Evolutionary conservation across 2,888 invertebrate species (phyloP).

Genomic region (Cerceris ruficornis): DNA sequence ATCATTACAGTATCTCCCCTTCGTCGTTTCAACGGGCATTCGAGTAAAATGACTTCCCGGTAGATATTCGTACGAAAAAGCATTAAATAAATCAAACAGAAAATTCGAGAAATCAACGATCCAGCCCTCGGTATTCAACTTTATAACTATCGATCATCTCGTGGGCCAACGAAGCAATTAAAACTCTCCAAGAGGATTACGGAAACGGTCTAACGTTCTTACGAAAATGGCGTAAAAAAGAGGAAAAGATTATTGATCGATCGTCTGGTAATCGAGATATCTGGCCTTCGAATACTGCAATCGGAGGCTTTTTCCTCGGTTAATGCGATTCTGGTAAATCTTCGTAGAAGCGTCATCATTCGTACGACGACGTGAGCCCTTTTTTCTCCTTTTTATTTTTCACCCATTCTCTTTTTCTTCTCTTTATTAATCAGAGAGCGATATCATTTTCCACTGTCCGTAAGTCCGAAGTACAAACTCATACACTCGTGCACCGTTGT

Average conservation of each 20-base stretch:
- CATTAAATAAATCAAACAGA: background rate
- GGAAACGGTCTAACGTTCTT: background rate
- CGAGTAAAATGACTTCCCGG: too few species aligned
- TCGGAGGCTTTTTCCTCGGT: slow-evolving; percentile 30
- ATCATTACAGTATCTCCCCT: too few species aligned
- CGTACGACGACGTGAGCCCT: slow-evolving; percentile 39
- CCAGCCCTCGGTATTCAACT: background rate
- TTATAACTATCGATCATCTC: background rate
- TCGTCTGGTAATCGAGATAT: slow-evolving; percentile 16
- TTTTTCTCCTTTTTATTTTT: slow-evolving; percentile 31
- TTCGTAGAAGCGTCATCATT: slow-evolving; percentile 45
- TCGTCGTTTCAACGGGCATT: too few species aligned
- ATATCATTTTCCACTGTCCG: slow-evolving; percentile 26
- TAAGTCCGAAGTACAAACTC: slow-evolving; percentile 6
- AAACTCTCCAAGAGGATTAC: slow-evolving; percentile 31
- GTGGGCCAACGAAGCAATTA: slow-evolving; percentile 21
- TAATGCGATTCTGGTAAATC: slow-evolving; percentile 34
- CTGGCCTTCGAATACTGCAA: slow-evolving; percentile 23
- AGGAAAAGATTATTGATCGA: slow-evolving; percentile 29
- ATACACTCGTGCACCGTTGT: slow-evolving; percentile 21
- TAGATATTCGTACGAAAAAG: too few species aligned
- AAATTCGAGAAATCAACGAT: background rate
- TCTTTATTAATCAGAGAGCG: slow-evolving; percentile 28
- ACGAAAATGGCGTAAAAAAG: slow-evolving; percentile 3
- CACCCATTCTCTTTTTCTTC: slow-evolving; percentile 6